Base-by-base conservation (phyloP, 2,888 invertebrate genomes). In the Icerya purchasi region DNA sequence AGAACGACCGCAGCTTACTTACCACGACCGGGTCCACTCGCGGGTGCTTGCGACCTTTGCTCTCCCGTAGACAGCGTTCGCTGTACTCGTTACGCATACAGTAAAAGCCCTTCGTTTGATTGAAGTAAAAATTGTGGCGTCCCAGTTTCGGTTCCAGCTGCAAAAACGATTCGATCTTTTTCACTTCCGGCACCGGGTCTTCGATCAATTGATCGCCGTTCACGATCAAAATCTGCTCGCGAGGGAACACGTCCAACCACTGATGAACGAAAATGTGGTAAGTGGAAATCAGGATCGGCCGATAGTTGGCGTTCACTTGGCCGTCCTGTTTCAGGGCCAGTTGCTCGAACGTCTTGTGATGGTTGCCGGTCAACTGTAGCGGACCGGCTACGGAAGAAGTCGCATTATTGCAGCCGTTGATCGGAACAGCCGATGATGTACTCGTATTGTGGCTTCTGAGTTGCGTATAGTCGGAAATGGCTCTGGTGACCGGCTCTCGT, bases 391-490 rank as follows among this genome's bases (percentile, higher is more conserved):
- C n/a, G 14, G 36, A 36, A 5, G 36, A 36, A 36, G 5, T 36
- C 36, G 36, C 14, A n/a, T n/a, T n/a, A 65, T 71, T 70, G 10
- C 72, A 72, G 61, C 76, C 73, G 58, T 70, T 69, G 22, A 72
- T 69, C 20, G 73, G 70, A 8, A 36, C 36, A 5, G 36, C 5
- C 5, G 36, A 36, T 14, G 36, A 36, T 58, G 78, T 75, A 3
- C 84, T 79, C 64, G 84, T 82, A 22, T 86, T 84, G 69, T 87
- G 84, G 66, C 85, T 86, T 64, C 86, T 80, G 66, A 93, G 77
- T 73, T 96, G 94, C 21, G 92, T 89, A 74, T 93, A 96, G 77
- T 97, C 97, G 18, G 94, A 96, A 68, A 98, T 88, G 57, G 93
- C 89, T 60, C 97, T 78, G 20, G 89, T 90, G 59, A 96, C 92